Conservation (phyloP, 1,140 invertebrate genomes). For the Cyclina sinensis region DNA sequence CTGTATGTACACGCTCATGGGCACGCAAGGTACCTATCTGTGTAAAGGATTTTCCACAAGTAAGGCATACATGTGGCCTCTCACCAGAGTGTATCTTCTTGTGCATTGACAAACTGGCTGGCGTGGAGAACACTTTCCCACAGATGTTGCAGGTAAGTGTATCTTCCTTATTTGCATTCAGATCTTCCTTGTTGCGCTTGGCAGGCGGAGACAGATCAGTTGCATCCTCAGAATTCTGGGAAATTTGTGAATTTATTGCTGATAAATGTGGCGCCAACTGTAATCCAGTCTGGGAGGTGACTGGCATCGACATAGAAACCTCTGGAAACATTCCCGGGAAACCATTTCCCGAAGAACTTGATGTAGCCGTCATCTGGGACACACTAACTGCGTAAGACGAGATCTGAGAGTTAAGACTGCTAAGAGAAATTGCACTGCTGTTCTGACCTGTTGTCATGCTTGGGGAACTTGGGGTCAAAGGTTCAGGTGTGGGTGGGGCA, state of each 20-base stretch:
- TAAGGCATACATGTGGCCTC: slow-evolving; percentile 72
- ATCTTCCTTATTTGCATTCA: slow-evolving; percentile 38
- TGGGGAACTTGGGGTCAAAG: slow-evolving; percentile 19
- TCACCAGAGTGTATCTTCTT: slow-evolving; percentile 81
- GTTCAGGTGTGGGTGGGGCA: slow-evolving; percentile 47
- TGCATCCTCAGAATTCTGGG: slow-evolving; percentile 47
- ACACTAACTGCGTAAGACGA: slow-evolving; percentile 40
- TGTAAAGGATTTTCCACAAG: slow-evolving; percentile 79
- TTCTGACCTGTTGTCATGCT: slow-evolving; percentile 30
- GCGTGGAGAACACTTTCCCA: slow-evolving; percentile 78
- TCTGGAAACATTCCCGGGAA: slow-evolving; percentile 30
- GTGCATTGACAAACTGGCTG: slow-evolving; percentile 77
- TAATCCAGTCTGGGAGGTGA: neutral
- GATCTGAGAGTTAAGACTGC: slow-evolving; percentile 26
- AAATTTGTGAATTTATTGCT: slow-evolving; percentile 33
- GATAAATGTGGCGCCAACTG: slow-evolving; percentile 6
- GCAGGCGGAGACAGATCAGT: slow-evolving; percentile 46
- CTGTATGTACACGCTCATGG: slow-evolving; percentile 81
- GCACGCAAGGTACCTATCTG: slow-evolving; percentile 80
- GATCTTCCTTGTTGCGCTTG: slow-evolving; percentile 50
- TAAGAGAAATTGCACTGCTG: slow-evolving; percentile 34
- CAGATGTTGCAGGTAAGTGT: slow-evolving; percentile 77
- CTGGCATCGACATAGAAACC: neutral
- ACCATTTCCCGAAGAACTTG: neutral
- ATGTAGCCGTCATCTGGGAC: slow-evolving; percentile 18